Base-by-base conservation (phyloP, 2,888 invertebrate genomes). In the Cheilosia vernalis region DNA sequence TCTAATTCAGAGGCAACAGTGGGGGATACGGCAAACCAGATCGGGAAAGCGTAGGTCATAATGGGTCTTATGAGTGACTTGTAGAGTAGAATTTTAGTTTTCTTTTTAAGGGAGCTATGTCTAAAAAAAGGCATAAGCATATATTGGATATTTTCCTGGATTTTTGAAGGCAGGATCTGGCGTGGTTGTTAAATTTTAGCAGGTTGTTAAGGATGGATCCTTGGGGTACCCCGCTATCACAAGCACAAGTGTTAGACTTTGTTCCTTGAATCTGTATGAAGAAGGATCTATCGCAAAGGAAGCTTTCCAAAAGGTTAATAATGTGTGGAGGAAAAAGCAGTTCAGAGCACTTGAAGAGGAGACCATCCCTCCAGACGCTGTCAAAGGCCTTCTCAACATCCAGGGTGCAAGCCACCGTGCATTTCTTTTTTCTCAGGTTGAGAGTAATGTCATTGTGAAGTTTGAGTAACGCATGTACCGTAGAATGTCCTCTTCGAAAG, bases 371-470 rank as follows among this genome's bases (percentile, higher is more conserved):
- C 64, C 58, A 74, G 0, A 74, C 56, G 19, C 63, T 63, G 15
- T 73, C 63, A 6, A 63, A 63, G 1, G 55, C 63, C 21, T 73
- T 73, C 33, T 40, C 40, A 15, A 40, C 15, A 40, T 21, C 44
- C 10, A 74, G 61, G 2, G 42, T 0, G 19, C 73, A 73, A 2
- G 63, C 73, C 13, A 63, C 47, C 6, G 73, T 73, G 44, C 55
- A 73, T 55, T 37, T 63, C 24, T 64, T 73, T 17, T 47, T 19
- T 40, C 70, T 56, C 1, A 69, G n/a, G 21, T 69, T 69, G 15
- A 9, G 10, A 4, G 37, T 33, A 3, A 49, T 17, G 5, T 49
- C 51, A 13, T 49, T 64, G 10, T 56, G 69, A 1, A 69, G 13
- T 27, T 60, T 58, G 1, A 60, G 21, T 4, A 72, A 17, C 2